A percentile compares a stretch with the other conserved stretches of the same genome.
Evolutionary conservation across 2,113 vertebrate genomes (phyloP).

Genomic region (Hypomesus transpacificus): DNA sequence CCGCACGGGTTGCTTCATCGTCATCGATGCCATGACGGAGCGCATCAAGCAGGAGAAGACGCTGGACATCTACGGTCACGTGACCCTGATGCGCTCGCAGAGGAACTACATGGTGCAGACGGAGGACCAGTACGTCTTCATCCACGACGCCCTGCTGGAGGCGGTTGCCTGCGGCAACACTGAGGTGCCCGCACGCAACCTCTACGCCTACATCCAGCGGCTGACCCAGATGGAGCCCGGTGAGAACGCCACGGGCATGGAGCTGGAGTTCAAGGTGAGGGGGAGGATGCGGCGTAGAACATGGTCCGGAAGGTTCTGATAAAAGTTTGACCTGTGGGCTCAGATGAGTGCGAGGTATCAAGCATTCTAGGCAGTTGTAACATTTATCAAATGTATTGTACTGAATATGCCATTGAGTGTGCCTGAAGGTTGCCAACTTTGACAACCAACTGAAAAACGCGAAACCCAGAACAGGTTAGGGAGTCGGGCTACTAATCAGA

Average conservation of each 20-base stretch:
- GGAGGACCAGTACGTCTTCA: constrained; percentile 98
- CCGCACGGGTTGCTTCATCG: constrained; percentile 96
- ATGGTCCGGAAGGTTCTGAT: too few relatives aligned
- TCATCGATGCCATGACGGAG: constrained; percentile 97
- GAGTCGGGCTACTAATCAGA: too few relatives aligned
- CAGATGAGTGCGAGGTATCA: too few relatives aligned
- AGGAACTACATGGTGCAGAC: constrained; percentile 99
- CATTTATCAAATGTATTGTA: too few relatives aligned
- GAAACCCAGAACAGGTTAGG: too few relatives aligned
- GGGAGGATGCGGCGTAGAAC: too few relatives aligned
- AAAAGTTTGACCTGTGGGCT: too few relatives aligned
- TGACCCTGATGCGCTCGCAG: constrained; percentile 97
- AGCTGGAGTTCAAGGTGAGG: constrained; percentile 95
- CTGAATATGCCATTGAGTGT: too few relatives aligned
- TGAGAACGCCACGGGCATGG: constrained; percentile 97
- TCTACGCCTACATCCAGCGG: constrained; percentile 98
- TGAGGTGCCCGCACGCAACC: constrained; percentile 95
- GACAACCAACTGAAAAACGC: too few relatives aligned
- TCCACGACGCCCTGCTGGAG: constrained; percentile 94
- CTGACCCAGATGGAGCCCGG: constrained; percentile 92
- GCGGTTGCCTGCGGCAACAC: constrained; percentile 97
- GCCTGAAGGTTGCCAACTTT: too few relatives aligned
- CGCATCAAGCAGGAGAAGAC: constrained; percentile 98
- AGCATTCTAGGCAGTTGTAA: too few relatives aligned
- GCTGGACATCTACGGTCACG: constrained; percentile 96